Evolutionary conservation across 2,888 invertebrate species (phyloP).

Genomic region (Eurois occulta): DNA sequence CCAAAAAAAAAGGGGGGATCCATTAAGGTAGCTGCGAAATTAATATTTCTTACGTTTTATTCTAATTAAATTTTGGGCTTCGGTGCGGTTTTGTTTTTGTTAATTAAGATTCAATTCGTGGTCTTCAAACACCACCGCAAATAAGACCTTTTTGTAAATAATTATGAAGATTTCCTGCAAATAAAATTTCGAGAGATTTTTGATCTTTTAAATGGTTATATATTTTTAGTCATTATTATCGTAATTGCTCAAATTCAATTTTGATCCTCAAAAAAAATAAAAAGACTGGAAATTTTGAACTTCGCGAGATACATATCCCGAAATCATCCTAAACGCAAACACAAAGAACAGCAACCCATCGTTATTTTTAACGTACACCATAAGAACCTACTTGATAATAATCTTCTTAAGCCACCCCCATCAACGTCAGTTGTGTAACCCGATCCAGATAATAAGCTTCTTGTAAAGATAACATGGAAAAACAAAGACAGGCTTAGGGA

Average conservation of each 20-base stretch:
- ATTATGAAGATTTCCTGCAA: neutral
- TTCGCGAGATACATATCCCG: neutral
- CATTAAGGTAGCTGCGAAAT: neutral
- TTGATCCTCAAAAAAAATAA: neutral
- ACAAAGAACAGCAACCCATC: conserved; percentile 20
- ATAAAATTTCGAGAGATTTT: neutral
- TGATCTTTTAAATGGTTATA: neutral
- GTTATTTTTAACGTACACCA: conserved; percentile 16
- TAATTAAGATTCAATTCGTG: neutral
- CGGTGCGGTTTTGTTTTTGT: neutral
- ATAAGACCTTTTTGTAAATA: neutral
- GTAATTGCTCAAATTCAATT: neutral
- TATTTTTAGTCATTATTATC: neutral
- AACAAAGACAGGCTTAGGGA: conserved; percentile 57
- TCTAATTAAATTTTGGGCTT: neutral
- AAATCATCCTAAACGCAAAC: neutral
- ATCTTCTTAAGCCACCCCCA: conserved; percentile 61
- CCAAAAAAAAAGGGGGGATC: no score
- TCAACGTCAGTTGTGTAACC: conserved; percentile 68
- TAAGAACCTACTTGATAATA: conserved; percentile 40
- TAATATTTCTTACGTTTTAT: neutral
- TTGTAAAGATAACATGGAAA: conserved; percentile 66
- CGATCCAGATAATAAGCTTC: conserved; percentile 69
- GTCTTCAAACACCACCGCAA: neutral
- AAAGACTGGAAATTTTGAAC: neutral